Evolutionary conservation across 2,888 invertebrate genomes (phyloP), one percentile per base, ranked within the genome.

Genomic region (Pollenia angustigena): DNA sequence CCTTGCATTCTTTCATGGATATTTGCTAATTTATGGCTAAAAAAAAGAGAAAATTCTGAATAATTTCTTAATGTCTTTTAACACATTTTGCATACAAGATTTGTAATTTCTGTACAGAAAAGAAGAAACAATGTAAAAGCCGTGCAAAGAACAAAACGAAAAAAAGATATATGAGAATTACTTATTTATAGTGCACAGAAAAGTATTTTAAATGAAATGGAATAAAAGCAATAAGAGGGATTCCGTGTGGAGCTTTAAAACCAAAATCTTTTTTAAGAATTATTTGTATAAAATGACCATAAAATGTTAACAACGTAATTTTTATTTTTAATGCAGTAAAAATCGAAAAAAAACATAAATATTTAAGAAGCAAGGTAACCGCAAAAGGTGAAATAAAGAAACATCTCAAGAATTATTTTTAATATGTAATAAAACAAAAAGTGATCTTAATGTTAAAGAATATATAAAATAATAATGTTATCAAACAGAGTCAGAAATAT

Each of bases 61-160:
- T 48, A 48, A 18, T 58, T 58, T 50, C 58, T 79, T 79, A 69
- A 71, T 71, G 79, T 62, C 69, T 7, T 71, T 32, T 71, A 80
- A 80, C 52, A 69, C 44, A 79, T 50, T 79, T 60, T 79, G 48
- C 68, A 69, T 60, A 42, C 50, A 52, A 60, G 69, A 79, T 58
- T 79, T 48, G 58, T 58, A 68, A 50, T 50, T n/a, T 50, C 11
- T 2, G 18, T 23, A 10, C 1, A 18, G 6, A 52, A 40, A 44
- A 69, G 58, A 62, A 9, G 42, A 62, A 0, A 66, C 18, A 16
- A 8, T 7, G 16, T 42, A 68, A 42, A 79, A 40, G 40, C 18
- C 68, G 10, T 42, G 18, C 4, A 58, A 58, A 46, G 6, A 60
- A 18, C 12, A 18, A 16, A 60, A 69, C 11, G 18, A 16, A 58